Conservation (phyloP, 2,113 vertebrate genomes). For the Gallinago undulata region DNA sequence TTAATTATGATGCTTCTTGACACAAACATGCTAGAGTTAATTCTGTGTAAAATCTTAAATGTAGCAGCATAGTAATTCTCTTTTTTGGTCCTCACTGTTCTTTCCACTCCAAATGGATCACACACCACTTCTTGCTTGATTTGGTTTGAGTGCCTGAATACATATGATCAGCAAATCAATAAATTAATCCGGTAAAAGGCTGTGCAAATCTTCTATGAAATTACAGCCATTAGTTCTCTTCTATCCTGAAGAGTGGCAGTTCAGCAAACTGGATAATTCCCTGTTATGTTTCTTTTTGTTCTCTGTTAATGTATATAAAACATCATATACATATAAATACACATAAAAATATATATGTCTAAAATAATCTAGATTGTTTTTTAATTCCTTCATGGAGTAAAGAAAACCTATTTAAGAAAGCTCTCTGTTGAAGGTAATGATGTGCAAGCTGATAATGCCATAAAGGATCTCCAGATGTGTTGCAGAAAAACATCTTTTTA, state of each 20-base stretch:
- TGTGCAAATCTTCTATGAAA: background rate
- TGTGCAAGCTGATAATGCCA: background rate
- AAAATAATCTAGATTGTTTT: background rate
- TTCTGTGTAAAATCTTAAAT: background rate
- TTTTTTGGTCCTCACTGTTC: background rate
- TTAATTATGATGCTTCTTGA: background rate
- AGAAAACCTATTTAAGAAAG: background rate
- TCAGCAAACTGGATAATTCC: background rate
- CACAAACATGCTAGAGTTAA: background rate
- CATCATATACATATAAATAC: background rate
- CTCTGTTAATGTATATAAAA: background rate
- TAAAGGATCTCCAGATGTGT: background rate
- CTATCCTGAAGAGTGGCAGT: background rate
- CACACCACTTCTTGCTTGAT: rapidly evolving
- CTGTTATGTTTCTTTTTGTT: background rate
- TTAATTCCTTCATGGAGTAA: background rate
- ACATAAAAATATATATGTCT: background rate
- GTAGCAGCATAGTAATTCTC: background rate
- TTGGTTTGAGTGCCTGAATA: background rate
- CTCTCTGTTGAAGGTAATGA: background rate
- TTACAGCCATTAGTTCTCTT: background rate
- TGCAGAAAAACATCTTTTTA: background rate
- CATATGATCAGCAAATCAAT: background rate
- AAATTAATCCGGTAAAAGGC: background rate
- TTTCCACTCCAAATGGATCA: background rate